Evolutionary conservation across 2,113 vertebrate species (phyloP).

Genomic region (Clarias batrachus): DNA sequence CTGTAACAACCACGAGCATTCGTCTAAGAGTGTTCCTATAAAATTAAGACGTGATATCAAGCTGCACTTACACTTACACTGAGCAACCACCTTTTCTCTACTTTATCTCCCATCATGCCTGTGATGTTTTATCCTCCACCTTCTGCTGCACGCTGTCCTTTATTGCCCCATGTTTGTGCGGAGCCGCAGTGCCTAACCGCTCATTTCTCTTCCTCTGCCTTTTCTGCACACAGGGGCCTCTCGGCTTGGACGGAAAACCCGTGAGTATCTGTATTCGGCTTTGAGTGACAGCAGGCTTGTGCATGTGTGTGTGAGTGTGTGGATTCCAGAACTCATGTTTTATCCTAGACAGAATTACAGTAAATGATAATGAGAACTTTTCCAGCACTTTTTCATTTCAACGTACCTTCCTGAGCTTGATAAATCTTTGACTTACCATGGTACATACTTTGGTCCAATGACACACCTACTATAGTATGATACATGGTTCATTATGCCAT

Average conservation of each 20-base stretch:
- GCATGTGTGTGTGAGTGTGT: not conserved
- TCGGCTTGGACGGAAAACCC: slow-evolving; percentile 93
- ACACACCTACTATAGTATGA: no score
- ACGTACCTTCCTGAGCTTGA: not conserved
- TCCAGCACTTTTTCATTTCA: not conserved
- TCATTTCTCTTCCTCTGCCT: slow-evolving; percentile 41
- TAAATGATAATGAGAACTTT: not conserved
- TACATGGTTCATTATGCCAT: no score
- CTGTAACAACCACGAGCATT: not conserved
- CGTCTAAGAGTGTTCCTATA: no score
- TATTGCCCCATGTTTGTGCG: slow-evolving; percentile 11
- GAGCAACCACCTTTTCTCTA: not conserved
- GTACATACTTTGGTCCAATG: not conserved
- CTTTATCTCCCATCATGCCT: slow-evolving; percentile 17
- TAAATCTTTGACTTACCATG: not conserved
- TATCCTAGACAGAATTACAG: no score
- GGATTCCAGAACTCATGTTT: no score
- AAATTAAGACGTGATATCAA: slow-evolving; percentile 14
- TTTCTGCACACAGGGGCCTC: slow-evolving; percentile 80
- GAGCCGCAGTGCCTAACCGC: slow-evolving; percentile 19
- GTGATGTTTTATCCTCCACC: slow-evolving; percentile 21
- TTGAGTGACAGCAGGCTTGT: slow-evolving; percentile 1
- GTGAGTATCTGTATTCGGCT: slow-evolving; percentile 75
- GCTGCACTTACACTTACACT: not conserved
- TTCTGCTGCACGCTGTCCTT: slow-evolving; percentile 23